These are phyloP conservation scores for Heteractis magnifica DNA, from an alignment of 92 coral and sea anemone genomes.

Conservation along the genomic window DNA sequence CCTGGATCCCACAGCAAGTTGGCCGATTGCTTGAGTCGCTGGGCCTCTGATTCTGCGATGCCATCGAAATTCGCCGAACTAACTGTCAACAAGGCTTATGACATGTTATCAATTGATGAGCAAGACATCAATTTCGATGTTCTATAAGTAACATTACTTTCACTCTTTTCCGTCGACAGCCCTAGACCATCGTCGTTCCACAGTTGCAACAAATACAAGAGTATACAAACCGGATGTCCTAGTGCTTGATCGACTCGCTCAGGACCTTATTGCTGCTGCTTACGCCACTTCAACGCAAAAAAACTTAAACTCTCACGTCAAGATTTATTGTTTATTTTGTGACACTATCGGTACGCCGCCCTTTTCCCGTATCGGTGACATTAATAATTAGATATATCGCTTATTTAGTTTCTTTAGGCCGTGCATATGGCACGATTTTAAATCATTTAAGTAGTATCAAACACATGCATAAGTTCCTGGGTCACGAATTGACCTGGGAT, in stretches of 20 bases:
- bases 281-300: slow-evolving; percentile 31
- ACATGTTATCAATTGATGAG: slow-evolving; percentile 22
- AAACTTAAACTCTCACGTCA: slow-evolving; percentile 24
- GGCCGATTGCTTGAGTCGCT: slow-evolving; percentile 32
- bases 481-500: slow-evolving; percentile 23
- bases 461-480: slow-evolving; percentile 16
- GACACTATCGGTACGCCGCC: slow-evolving; percentile 15
- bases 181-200: slow-evolving; percentile 9
- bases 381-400: slow-evolving; percentile 11
- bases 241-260: slow-evolving; percentile 28
- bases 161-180: slow-evolving; percentile 17
- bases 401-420: slow-evolving; percentile 31
- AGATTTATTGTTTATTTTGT: slow-evolving; percentile 18
- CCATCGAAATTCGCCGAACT: slow-evolving; percentile 11
- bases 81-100: slow-evolving; percentile 11
- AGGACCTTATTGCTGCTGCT: slow-evolving; percentile 21
- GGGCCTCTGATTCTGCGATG: slow-evolving; percentile 10
- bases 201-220: background rate
- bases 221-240: background rate
- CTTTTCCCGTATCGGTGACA: slow-evolving; percentile 1
- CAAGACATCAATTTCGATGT: slow-evolving; percentile 17
- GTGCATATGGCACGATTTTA: slow-evolving; percentile 31
- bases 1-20: slow-evolving; percentile 27
- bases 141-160: slow-evolving; percentile 6
- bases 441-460: slow-evolving; percentile 9